A percentile compares a stretch with the other conserved stretches of the same genome.
Conservation (phyloP, 2,113 vertebrate genomes). For the Buteo buteo region DNA sequence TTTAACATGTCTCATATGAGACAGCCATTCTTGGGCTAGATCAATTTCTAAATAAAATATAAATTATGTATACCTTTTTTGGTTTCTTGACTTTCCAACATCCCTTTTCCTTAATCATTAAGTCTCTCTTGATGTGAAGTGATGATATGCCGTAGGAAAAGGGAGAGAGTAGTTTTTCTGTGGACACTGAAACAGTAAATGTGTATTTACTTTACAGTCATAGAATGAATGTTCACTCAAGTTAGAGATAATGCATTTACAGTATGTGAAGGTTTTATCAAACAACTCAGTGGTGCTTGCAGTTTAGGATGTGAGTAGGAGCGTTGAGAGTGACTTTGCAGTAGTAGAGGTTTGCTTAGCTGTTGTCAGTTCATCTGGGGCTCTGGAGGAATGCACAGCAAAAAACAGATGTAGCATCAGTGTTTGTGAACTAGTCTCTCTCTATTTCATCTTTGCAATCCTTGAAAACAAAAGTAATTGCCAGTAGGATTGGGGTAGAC, state of each 20-base stretch:
- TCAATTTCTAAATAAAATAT: neutral
- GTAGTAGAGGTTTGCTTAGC: neutral
- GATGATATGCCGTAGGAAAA: neutral
- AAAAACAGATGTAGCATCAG: neutral
- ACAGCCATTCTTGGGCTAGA: neutral
- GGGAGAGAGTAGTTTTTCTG: neutral
- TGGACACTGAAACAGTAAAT: neutral
- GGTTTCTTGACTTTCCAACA: neutral
- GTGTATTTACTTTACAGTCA: neutral
- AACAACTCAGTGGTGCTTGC: rapidly evolving
- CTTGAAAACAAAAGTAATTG: neutral
- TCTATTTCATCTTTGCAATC: neutral
- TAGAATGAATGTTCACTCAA: neutral
- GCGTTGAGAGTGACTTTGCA: neutral
- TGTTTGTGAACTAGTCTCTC: neutral
- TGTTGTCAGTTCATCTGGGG: neutral
- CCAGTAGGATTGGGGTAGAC: neutral
- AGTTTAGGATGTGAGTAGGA: neutral
- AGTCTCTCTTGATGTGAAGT: neutral
- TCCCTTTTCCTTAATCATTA: neutral
- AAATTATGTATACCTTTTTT: neutral
- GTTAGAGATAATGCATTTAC: neutral
- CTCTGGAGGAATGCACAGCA: neutral
- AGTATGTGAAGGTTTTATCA: neutral
- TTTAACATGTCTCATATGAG: neutral